These are phyloP conservation scores for Prochilodus magdalenae DNA, from an alignment of 2,113 vertebrate genomes.

Conservation along the genomic window DNA sequence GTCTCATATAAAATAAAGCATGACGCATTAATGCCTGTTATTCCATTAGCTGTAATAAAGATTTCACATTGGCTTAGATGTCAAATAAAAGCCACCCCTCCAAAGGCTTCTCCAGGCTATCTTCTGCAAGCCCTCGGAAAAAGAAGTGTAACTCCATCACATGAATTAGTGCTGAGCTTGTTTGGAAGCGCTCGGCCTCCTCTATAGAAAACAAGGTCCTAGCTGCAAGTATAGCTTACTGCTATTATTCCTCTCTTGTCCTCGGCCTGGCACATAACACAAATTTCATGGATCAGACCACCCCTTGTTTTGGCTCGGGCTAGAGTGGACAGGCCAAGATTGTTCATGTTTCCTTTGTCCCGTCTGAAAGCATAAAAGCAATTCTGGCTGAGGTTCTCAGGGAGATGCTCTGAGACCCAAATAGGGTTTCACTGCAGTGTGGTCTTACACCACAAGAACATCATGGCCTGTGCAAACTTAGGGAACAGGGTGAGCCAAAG, in stretches of 20 bases:
- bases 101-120: not conserved
- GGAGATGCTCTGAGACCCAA: not conserved
- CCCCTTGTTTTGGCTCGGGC: not conserved
- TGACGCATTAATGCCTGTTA: not conserved
- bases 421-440: not conserved
- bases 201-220: constrained; percentile 1
- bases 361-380: constrained; percentile 18
- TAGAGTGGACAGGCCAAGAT: not conserved
- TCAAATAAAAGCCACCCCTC: not conserved
- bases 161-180: not conserved
- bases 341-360: constrained; percentile 37
- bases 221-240: constrained; percentile 38
- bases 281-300: constrained; percentile 52
- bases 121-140: not conserved
- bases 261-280: constrained; percentile 35
- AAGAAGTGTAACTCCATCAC: not conserved
- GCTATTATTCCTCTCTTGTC: constrained; percentile 43
- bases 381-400: constrained; percentile 20
- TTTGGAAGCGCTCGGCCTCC: not conserved
- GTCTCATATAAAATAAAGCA: constrained; percentile 7
- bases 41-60: not conserved
- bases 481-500: too few species aligned
- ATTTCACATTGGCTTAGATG: not conserved
- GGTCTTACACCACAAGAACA: too few species aligned
- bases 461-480: too few species aligned